These are phyloP conservation scores for Rousettus madagascariensis DNA, from an alignment of 2,797 vertebrate species.

Conservation along the genomic window DNA sequence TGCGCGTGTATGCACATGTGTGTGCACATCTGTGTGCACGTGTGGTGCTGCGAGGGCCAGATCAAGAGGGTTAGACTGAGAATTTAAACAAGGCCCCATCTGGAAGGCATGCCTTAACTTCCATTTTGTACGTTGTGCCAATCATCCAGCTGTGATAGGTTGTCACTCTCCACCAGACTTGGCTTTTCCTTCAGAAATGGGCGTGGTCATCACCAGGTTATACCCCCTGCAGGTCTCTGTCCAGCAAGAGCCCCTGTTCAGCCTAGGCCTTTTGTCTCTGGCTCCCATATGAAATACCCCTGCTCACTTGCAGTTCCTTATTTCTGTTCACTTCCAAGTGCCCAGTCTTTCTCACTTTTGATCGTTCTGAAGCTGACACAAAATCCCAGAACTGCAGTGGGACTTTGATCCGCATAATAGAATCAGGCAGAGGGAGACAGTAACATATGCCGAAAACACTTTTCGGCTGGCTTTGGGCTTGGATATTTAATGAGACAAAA, in stretches of 20 bases:
- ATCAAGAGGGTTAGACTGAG: neutral
- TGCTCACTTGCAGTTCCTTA: fast-evolving
- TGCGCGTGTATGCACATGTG: fast-evolving
- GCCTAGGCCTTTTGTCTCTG: neutral
- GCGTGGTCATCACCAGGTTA: neutral
- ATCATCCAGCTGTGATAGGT: neutral
- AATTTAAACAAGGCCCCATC: neutral
- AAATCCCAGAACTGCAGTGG: constrained; percentile 55
- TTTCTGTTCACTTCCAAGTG: neutral
- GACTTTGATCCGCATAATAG: constrained; percentile 72
- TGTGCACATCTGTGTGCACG: fast-evolving
- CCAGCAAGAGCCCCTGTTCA: neutral
- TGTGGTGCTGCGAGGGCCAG: neutral
- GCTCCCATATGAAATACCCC: neutral
- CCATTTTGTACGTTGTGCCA: neutral
- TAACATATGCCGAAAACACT: neutral
- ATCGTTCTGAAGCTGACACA: constrained; percentile 56
- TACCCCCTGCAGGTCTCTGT: neutral
- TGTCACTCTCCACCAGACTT: neutral
- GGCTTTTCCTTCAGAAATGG: neutral
- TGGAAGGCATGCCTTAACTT: neutral
- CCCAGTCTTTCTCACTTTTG: constrained; percentile 47
- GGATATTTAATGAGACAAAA: constrained; percentile 67
- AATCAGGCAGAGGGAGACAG: constrained; percentile 70
- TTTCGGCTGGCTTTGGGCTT: constrained; percentile 10